Evolutionary conservation across 2,888 invertebrate species (phyloP).

Genomic region (Siphonodentalium dalli): DNA sequence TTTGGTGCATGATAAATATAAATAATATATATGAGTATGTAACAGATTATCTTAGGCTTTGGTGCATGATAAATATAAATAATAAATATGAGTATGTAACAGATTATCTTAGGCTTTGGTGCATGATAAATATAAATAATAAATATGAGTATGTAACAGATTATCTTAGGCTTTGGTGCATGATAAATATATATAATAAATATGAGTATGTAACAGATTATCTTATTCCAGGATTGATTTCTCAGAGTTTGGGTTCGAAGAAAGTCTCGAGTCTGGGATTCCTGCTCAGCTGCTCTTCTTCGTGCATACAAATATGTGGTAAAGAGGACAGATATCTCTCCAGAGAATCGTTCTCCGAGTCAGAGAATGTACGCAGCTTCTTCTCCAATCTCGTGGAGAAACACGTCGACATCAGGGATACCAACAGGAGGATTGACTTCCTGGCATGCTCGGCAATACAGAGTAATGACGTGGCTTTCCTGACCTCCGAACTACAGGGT

Average conservation of each 20-base stretch:
- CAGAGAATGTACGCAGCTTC: slow-evolving; percentile 53
- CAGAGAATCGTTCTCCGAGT: slow-evolving; percentile 49
- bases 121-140: too few species aligned
- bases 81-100: too few species aligned
- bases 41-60: too few species aligned
- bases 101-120: too few species aligned
- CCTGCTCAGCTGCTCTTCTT: slow-evolving; percentile 59
- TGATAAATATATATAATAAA: neutral
- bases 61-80: too few species aligned
- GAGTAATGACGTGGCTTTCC: slow-evolving; percentile 39
- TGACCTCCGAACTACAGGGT: slow-evolving; percentile 45
- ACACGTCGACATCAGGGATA: slow-evolving; percentile 42
- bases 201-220: neutral
- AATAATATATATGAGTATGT: too few species aligned
- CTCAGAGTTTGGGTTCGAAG: slow-evolving; percentile 38
- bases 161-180: neutral
- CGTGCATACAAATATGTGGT: slow-evolving; percentile 59
- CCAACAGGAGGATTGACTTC: slow-evolving; percentile 50
- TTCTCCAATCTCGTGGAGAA: slow-evolving; percentile 48
- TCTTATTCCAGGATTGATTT: slow-evolving; percentile 38
- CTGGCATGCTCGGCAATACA: slow-evolving; percentile 50
- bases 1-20: too few species aligned
- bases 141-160: too few species aligned
- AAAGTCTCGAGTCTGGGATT: slow-evolving; percentile 62
- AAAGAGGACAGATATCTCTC: slow-evolving; percentile 62